Evolutionary conservation across 2,113 vertebrate species (phyloP), one percentile per base, ranked within the genome.

Genomic region (Bubo bubo): DNA sequence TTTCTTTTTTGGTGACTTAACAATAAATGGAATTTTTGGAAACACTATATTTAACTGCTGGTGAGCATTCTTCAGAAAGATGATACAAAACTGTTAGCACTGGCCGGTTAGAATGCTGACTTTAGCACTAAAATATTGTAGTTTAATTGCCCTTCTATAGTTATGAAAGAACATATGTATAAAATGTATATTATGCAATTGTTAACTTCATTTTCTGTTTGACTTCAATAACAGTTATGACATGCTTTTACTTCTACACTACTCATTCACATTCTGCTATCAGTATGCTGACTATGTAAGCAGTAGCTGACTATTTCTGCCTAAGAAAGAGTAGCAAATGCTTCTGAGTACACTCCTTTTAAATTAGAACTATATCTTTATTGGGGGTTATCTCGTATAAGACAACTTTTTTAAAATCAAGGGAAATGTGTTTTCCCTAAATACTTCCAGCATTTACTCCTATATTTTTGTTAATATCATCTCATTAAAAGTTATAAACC

Each of bases 201-300:
- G 87, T 97, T 79, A 95, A 88, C 58, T 96, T 95, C 22, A 97
- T 98, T 97, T 97, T 95, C 82, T 92, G 64, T 91, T n/a, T 76
- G 80, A 84, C 63, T 84, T 92, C 88, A 63, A 37, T 91, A 62
- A 84, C 86, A 87, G 73, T 62, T 58, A 87, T 64, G 64, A 93
- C 47, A 67, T 92, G 89, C 41, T 74, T 95, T 88, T 91, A 95
- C 97, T 96, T 97, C 84, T 89, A 83, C 86, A 71, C 47, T 77
- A 67, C 84, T 95, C 97, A 97, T 82, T 97, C 70, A 86, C 52
- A 74, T 66, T 24, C 39, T 45, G 26, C 10, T 81, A 98, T 98
- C 97, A 91, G 98, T 98, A 98, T 85, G 88, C 81, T 45, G 43
- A 45, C 43, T 45, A 45, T 45, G 43, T 45, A 45, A 45, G 18